phyloP scores from a whole-genome alignment of 2,888 invertebrate genomes.

The Barypeithes pellucidus region DNA sequence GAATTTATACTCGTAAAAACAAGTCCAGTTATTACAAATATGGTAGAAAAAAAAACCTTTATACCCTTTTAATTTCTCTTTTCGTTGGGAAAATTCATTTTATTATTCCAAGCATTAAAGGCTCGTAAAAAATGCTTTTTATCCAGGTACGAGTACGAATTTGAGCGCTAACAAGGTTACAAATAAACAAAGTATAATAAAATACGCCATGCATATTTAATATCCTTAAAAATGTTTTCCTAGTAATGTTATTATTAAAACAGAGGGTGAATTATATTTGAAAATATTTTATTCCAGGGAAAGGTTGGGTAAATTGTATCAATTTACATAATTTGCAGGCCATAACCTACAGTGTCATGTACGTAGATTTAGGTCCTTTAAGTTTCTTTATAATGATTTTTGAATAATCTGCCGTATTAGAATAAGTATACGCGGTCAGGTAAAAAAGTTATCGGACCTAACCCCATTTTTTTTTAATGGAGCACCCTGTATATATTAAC shows the following conservation, averaged over 20 bases:
- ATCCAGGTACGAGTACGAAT: conserved; percentile 35
- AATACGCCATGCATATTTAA: conserved; percentile 50
- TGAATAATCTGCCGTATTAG: too few species aligned
- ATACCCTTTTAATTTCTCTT: conserved; percentile 7
- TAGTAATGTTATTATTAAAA: conserved; percentile 24
- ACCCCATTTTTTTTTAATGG: too few species aligned
- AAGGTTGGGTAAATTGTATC: too few species aligned
- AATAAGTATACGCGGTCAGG: too few species aligned
- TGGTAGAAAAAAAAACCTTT: neutral
- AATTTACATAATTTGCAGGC: too few species aligned
- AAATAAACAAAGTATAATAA: conserved; percentile 45
- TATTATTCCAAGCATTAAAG: conserved; percentile 43
- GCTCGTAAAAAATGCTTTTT: conserved; percentile 36
- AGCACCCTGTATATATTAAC: too few species aligned
- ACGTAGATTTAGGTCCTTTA: too few species aligned
- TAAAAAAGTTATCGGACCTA: too few species aligned
- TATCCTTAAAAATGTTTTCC: conserved; percentile 44
- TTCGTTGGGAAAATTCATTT: conserved; percentile 10
- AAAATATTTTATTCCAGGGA: neutral
- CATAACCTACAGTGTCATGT: too few species aligned
- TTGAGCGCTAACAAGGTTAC: conserved; percentile 40
- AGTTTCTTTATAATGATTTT: too few species aligned
- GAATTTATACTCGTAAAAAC: too few species aligned
- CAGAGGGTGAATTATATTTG: neutral
- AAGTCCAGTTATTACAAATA: too few species aligned